Evolutionary conservation across 2,113 vertebrate genomes (phyloP).

Genomic region (Oryzias javanicus): DNA sequence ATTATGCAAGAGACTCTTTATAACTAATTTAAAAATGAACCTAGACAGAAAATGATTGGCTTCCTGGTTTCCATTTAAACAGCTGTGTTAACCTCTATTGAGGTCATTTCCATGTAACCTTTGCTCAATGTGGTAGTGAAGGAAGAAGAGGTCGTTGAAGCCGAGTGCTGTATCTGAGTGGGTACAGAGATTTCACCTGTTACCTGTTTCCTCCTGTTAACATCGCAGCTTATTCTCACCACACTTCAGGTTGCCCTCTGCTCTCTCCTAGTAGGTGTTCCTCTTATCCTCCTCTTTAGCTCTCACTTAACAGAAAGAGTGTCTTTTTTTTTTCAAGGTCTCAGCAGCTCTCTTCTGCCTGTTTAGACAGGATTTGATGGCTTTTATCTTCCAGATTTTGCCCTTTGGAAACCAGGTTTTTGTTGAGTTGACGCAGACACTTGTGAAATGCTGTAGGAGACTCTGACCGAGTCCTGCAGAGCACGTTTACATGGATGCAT

Average conservation of each 20-base stretch:
- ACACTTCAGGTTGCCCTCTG: slow-evolving; percentile 23
- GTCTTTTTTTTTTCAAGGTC: slow-evolving; percentile 24
- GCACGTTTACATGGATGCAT: slow-evolving; percentile 33
- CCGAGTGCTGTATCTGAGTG: slow-evolving; percentile 10
- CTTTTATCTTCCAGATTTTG: slow-evolving; percentile 39
- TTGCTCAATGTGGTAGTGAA: slow-evolving; percentile 1
- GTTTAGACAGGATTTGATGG: slow-evolving; percentile 38
- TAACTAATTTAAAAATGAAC: slow-evolving; percentile 5
- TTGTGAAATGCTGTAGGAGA: slow-evolving; percentile 29
- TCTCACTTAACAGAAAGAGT: slow-evolving; percentile 45
- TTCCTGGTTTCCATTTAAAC: neutral
- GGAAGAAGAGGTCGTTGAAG: slow-evolving; percentile 5
- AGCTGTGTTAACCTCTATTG: neutral
- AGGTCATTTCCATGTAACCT: neutral
- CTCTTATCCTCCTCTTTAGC: slow-evolving; percentile 33
- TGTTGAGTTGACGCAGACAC: slow-evolving; percentile 34
- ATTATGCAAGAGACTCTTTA: slow-evolving; percentile 2
- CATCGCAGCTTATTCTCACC: slow-evolving; percentile 27
- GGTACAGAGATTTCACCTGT: slow-evolving; percentile 9
- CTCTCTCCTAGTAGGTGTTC: slow-evolving; percentile 46
- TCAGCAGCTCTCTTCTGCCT: slow-evolving; percentile 32
- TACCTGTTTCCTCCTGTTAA: slow-evolving; percentile 20
- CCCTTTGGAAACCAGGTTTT: slow-evolving; percentile 40
- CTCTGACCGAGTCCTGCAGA: slow-evolving; percentile 34
- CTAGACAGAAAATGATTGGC: neutral